Conservation (phyloP, 35 echinoderm and acorn worm species). For the Ptychodera flava region DNA sequence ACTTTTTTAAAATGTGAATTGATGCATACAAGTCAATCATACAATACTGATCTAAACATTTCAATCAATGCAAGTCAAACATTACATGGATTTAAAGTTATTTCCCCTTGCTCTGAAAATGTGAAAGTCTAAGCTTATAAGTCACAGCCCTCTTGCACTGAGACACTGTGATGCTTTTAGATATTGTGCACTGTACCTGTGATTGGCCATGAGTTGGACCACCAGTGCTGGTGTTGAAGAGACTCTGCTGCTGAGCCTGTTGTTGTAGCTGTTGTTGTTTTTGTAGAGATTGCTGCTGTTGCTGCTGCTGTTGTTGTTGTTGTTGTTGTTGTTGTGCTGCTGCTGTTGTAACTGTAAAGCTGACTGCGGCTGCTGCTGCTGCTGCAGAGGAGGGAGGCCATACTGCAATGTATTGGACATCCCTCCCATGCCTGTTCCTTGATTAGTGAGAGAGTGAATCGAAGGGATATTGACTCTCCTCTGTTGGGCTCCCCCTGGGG, state of each 20-base stretch:
- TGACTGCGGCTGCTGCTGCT: not conserved
- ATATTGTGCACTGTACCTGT: too few relatives aligned
- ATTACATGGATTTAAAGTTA: too few relatives aligned
- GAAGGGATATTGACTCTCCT: not conserved
- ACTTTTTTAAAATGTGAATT: too few relatives aligned
- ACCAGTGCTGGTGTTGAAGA: not conserved
- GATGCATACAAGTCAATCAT: too few relatives aligned
- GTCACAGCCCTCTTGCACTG: too few relatives aligned
- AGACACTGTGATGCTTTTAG: too few relatives aligned
- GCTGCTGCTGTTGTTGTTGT: not conserved
- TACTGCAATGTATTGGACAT: not conserved
- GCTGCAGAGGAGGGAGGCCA: not conserved
- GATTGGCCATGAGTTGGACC: not conserved
- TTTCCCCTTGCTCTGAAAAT: too few relatives aligned
- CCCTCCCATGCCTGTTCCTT: not conserved
- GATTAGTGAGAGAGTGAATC: not conserved
- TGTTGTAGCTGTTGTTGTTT: not conserved
- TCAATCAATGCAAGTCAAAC: too few relatives aligned
- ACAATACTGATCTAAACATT: too few relatives aligned
- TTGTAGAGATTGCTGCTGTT: not conserved
- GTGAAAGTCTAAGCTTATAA: too few relatives aligned
- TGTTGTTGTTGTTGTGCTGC: not conserved
- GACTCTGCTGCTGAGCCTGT: not conserved
- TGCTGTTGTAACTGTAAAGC: not conserved
- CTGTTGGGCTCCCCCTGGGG: not conserved